Base-by-base conservation (phyloP, 2,797 vertebrate genomes). In the Macrochelys suwanniensis region DNA sequence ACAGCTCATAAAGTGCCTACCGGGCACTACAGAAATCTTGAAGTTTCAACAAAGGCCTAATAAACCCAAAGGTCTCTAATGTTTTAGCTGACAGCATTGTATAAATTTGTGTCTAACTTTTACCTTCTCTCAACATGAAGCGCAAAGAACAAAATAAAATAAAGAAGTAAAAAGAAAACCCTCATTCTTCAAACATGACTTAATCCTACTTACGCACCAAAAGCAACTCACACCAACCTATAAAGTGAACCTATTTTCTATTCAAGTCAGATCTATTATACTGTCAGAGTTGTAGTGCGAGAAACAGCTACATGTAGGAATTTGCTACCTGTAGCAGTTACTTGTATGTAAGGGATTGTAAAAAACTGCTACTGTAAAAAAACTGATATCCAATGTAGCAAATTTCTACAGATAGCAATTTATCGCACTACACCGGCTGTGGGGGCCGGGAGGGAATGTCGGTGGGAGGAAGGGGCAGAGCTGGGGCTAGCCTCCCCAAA, bases 11-110 rank as follows among this genome's bases (percentile, higher is more conserved):
- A 81, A 88, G 61, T 17, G 50, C 11, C 31, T 26, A 74, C 10
- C 45, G 0, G 0, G 0, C 11, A 17, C 19, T 42, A 42, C 21
- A 42, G 68, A 1, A 16, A 10, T 13, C 71, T 1, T 6, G 4
- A 9, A 85, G 50, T 54, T 92, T 68, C 89, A 50, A 28, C 50
- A 23, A 11, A 0, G 6, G 74, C 31, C 59, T 90, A 31, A 23
- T 42, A 42, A 84, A 59, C 88, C 51, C 76, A 89, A 74, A 90
- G 86, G 33, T 84, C 23, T 88, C 91, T 80, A 68, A 13, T 1
- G 5, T 49, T 65, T 82, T 47, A 50, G 59, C 0, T n/a, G 31
- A 57, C 0, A 82, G 23, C 50, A 82, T 57, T 5, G 28, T 76
- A 15, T 7, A 53, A 87, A 4, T 4, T 0, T 85, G 68, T 10